A percentile compares a stretch with the other conserved stretches of the same genome.
Evolutionary conservation across 2,113 vertebrate species (phyloP).

Genomic region (Sarotherodon lohbergeri): DNA sequence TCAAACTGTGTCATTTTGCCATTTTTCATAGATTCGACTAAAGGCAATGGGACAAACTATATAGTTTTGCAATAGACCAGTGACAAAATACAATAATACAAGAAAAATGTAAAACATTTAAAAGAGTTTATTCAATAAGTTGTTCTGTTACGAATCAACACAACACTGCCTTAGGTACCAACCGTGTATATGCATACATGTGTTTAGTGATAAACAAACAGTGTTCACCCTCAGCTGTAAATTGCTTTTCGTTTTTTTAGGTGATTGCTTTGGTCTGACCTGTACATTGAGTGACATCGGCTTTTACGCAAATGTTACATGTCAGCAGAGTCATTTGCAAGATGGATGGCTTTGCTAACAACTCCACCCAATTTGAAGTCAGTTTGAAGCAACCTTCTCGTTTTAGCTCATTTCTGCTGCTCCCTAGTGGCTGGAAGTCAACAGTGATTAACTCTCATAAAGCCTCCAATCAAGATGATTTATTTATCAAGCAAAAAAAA

Average conservation of each 20-base stretch:
- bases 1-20: not conserved
- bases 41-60: not conserved
- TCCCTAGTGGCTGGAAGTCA: not conserved
- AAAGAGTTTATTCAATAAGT: not conserved
- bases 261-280: not conserved
- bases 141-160: not conserved
- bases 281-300: not conserved
- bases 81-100: not conserved
- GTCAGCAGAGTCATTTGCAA: not conserved
- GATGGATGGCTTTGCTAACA: not conserved
- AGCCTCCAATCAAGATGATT: not conserved
- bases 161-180: not conserved
- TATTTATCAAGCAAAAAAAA: not conserved
- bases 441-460: not conserved
- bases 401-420: not conserved
- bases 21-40: not conserved
- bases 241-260: not conserved
- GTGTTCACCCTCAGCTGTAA: not conserved
- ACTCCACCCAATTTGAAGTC: not conserved
- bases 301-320: not conserved
- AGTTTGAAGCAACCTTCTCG: not conserved
- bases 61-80: not conserved
- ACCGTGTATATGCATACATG: not conserved
- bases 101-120: not conserved
- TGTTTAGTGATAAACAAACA: not conserved